Base-by-base conservation (phyloP, 2,113 vertebrate genomes). In the Aspiorhynchus laticeps region DNA sequence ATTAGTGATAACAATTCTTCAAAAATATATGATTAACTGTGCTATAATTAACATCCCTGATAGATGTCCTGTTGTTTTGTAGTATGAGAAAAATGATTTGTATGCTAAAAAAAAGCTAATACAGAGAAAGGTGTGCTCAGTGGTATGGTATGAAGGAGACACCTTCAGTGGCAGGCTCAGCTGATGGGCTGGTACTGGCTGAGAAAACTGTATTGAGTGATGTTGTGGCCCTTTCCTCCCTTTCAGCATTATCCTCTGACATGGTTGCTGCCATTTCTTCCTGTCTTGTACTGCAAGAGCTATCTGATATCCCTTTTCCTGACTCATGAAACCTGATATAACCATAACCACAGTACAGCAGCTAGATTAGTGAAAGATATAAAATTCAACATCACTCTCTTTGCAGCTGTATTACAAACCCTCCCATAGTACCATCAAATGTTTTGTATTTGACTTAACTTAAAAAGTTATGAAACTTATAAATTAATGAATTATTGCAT, bases 161-260 rank as follows among this genome's bases (percentile, higher is more conserved):
- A 31, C 63, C 63, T 67, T 67, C 63, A 67, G 26, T 67, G 63
- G 63, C 63, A 67, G 63, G 63, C 26, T 67, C 11, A 5, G 63
- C 63, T 14, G 63, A 67, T 67, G 63, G 26, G 63, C 26, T 67
- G 63, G 63, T 12, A 67, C 26, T 67, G 63, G 63, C 63, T 67
- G 63, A 67, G 63, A 67, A 26, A 67, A 67, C 26, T 31, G 48
- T 51, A 41, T 41, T 41, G 48, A 51, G 14, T 51, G 63, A 67
- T 67, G 63, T 67, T 67, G 63, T 31, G 63, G 63, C 63, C n/a
- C 63, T 67, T 65, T 65, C 63, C 63, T 65, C 63, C 63, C 63
- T 65, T 67, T 67, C 63, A 67, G 26, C 63, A 67, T 67, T 31
- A 28, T 67, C 63, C 26, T 67, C 63, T 67, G 63, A 67, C 63